phyloP scores from a whole-genome alignment of 1,140 invertebrate genomes.

The Pseudomyrmex concolor region DNA sequence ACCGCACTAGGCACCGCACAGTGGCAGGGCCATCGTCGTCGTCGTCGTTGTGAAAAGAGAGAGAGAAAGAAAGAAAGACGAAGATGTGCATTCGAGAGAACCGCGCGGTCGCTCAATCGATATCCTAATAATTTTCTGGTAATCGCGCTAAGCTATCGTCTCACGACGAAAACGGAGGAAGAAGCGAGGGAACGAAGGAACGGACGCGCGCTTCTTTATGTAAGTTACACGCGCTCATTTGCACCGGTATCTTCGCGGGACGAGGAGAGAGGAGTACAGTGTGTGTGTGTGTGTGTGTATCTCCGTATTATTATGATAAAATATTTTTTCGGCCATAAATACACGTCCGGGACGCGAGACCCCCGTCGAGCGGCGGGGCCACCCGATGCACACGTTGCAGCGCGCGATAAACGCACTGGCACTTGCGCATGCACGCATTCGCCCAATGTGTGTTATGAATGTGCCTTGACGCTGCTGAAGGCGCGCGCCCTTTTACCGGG shows the following conservation, averaged over 20 bases:
- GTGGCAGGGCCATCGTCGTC: conserved; percentile 37
- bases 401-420: conserved; percentile 73
- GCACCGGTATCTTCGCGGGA: conserved; percentile 64
- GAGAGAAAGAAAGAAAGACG: too few species aligned
- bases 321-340: conserved; percentile 82
- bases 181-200: neutral
- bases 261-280: conserved; percentile 53
- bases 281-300: conserved; percentile 61
- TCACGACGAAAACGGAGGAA: conserved; percentile 3
- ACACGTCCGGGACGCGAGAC: conserved; percentile 77
- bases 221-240: conserved; percentile 66
- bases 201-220: conserved; percentile 31
- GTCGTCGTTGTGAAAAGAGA: conserved; percentile 35
- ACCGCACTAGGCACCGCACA: conserved; percentile 38
- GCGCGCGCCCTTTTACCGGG: conserved; percentile 1
- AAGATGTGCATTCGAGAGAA: conserved; percentile 33
- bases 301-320: conserved; percentile 82
- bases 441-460: conserved; percentile 56
- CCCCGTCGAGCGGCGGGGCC: conserved; percentile 78
- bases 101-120: conserved; percentile 71
- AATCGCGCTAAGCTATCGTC: conserved; percentile 75
- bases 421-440: conserved; percentile 53
- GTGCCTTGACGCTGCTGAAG: conserved; percentile 29
- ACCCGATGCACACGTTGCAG: conserved; percentile 75
- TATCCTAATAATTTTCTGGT: conserved; percentile 77